Evolutionary conservation across 2,113 vertebrate genomes (phyloP), one percentile per base, ranked within the genome.

Genomic region (Fregetta grallaria): DNA sequence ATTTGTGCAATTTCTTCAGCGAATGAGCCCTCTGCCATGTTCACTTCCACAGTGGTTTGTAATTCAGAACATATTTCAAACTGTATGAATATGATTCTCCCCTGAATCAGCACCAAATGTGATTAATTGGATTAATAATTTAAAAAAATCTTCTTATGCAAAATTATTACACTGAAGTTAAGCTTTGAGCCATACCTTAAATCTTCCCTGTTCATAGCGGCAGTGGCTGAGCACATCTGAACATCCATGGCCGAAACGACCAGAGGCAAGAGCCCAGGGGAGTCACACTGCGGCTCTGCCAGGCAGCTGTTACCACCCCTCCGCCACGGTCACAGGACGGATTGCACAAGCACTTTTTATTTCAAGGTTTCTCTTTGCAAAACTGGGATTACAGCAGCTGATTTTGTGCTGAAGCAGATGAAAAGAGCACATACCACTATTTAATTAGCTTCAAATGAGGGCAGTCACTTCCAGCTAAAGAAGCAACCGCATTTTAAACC

Each of bases 311-410:
- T 11, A 30, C 9, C 30, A 22, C n/a, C 40, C 26, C 30, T 26
- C 47, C 1, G 1, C 22, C 61, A 2, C 3, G 0, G 40, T 18
- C 1, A 4, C 50, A 5, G 68, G 21, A 50, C 3, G 1, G 18
- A 29, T 2, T 19, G 20, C 66, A 30, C 34, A 12, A 32, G 15
- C n/a, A 3, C 36, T 73, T 20, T 10, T 7, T 66, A 13, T 56
- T 25, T 56, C 74, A 32, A 66, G 73, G 77, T 10, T 66, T 45
- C 42, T 66, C 68, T 40, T 19, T 23, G 38, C 17, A 49, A 9
- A 55, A 10, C 38, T 45, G 86, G 52, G 47, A 59, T 10, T 42
- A 14, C 71, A 47, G 45, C 42, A 53, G 78, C 42, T 22, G 59
- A 11, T 10, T 81, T 44, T 19, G 72, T 6, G 50, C 50, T 19